A percentile compares a stretch with the other conserved stretches of the same genome.
Evolutionary conservation across 2,113 vertebrate species (phyloP).

Genomic region (Pelusios castaneus): DNA sequence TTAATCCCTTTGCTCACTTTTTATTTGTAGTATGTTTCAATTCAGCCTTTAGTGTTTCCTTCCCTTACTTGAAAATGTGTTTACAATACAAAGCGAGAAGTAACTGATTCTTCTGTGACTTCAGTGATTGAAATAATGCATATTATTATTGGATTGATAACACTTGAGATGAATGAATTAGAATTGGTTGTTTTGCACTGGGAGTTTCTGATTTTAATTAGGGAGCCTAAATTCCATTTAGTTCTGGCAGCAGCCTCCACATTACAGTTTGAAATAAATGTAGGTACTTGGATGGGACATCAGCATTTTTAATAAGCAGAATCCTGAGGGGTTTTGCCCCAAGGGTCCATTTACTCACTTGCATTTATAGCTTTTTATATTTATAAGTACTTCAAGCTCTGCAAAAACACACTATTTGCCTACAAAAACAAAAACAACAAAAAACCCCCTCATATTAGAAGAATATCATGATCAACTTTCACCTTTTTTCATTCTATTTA

Average conservation of each 20-base stretch:
- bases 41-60: not conserved
- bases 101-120: not conserved
- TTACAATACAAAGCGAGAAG: constrained; percentile 1
- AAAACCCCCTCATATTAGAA: not conserved
- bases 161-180: not conserved
- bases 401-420: not conserved
- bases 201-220: not conserved
- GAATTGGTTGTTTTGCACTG: not conserved
- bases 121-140: not conserved
- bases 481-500: not conserved
- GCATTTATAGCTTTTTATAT: not conserved
- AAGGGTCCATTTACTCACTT: not conserved
- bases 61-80: not conserved
- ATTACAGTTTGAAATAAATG: fast-evolving
- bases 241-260: not conserved
- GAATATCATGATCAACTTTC: not conserved
- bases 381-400: not conserved
- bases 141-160: not conserved
- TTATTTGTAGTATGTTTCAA: not conserved
- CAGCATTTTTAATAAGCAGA: not conserved
- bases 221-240: not conserved
- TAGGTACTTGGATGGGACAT: not conserved
- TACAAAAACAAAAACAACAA: not conserved
- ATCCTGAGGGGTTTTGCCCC: not conserved
- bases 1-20: not conserved